phyloP scores from a whole-genome alignment of 2,113 vertebrate genomes.

The Poecile atricapillus region DNA sequence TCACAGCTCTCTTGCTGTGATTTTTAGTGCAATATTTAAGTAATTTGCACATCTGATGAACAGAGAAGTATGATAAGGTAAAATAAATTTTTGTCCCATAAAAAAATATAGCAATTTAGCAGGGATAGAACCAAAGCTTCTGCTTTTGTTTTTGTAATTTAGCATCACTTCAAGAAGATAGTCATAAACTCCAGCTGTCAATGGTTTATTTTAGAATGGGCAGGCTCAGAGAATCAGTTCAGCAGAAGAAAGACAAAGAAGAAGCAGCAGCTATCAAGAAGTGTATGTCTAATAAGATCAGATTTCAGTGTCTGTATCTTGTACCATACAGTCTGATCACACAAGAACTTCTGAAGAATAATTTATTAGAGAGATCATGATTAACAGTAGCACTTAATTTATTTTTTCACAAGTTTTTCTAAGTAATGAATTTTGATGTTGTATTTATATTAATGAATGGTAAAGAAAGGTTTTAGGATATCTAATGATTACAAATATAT shows the following conservation, averaged over 20 bases:
- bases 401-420: slow-evolving; percentile 14
- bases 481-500: slow-evolving; percentile 50
- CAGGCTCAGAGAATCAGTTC: slow-evolving; percentile 20
- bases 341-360: slow-evolving; percentile 30
- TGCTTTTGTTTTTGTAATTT: background rate
- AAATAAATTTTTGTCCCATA: background rate
- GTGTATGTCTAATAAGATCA: slow-evolving; percentile 35
- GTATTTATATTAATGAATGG: slow-evolving; percentile 49
- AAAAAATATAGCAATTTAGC: background rate
- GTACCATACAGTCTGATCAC: slow-evolving; percentile 39
- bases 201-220: background rate
- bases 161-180: background rate
- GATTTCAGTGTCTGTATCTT: slow-evolving; percentile 17
- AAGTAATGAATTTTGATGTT: slow-evolving; percentile 36
- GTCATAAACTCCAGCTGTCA: background rate
- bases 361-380: slow-evolving; percentile 49
- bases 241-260: slow-evolving; percentile 48
- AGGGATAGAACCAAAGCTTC: background rate
- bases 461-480: slow-evolving; percentile 44
- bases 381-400: background rate
- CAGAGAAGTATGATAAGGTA: background rate
- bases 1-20: slow-evolving; percentile 3
- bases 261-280: slow-evolving; percentile 52
- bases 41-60: slow-evolving; percentile 34
- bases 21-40: slow-evolving; percentile 30